Evolutionary conservation across 2,113 vertebrate species (phyloP).

Genomic region (Rutilus rutilus): DNA sequence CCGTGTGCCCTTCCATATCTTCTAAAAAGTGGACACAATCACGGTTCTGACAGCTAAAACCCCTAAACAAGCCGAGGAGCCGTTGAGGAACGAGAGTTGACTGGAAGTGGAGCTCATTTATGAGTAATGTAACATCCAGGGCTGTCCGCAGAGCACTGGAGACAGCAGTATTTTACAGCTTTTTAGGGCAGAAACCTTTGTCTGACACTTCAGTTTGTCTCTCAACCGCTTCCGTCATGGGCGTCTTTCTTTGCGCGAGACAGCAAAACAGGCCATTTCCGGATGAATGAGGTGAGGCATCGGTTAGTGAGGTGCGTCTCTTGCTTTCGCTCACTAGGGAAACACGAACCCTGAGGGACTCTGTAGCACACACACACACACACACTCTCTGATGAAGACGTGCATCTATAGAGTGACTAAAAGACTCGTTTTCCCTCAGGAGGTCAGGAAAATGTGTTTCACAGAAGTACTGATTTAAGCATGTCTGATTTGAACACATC

Average conservation of each 20-base stretch:
- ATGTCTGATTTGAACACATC: not conserved
- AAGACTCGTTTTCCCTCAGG: not conserved
- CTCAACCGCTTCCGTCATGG: not conserved
- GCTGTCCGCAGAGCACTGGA: not conserved
- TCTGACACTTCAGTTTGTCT: slow-evolving; percentile 13
- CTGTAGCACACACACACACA: not conserved
- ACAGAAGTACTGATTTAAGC: not conserved
- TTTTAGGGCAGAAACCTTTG: slow-evolving; percentile 1
- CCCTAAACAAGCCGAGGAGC: not conserved
- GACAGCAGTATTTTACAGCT: not conserved
- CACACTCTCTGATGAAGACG: not conserved
- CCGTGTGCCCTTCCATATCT: not conserved
- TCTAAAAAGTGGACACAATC: not conserved
- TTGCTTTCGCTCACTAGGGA: not conserved
- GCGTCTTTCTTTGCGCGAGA: not conserved
- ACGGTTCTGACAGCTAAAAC: not conserved
- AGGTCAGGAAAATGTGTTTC: not conserved
- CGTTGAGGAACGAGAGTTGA: slow-evolving; percentile 3
- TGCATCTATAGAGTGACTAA: not conserved
- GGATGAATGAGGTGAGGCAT: not conserved
- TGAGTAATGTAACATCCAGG: slow-evolving; percentile 1
- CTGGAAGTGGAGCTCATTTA: not conserved
- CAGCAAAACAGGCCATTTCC: not conserved
- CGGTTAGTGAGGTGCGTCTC: not conserved
- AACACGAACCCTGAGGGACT: not conserved